A percentile compares a stretch with the other conserved stretches of the same genome.
phyloP scores from a whole-genome alignment of 2,888 invertebrate species.

The Anodontia alba region DNA sequence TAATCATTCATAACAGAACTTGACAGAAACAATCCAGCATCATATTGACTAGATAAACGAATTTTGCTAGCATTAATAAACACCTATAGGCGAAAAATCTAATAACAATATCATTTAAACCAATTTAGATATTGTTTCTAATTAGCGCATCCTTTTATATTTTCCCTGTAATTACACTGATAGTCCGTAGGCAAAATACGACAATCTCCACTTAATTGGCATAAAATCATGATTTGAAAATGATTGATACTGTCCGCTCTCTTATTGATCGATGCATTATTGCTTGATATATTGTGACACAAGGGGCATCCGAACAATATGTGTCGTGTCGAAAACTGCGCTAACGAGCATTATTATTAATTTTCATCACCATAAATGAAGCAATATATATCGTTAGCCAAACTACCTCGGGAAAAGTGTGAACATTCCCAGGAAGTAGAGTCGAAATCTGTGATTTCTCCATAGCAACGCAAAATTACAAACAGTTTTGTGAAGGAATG shows the following conservation, averaged over 20 bases:
- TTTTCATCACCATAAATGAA: conserved; percentile 60
- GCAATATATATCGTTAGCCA: conserved; percentile 8
- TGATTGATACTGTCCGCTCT: conserved; percentile 8
- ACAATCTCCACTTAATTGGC: conserved; percentile 1
- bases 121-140: conserved; percentile 20
- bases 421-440: conserved; percentile 1
- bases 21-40: not conserved
- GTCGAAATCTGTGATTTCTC: conserved; percentile 10
- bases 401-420: conserved; percentile 15
- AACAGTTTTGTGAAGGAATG: not conserved
- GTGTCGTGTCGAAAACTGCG: conserved; percentile 49
- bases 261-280: conserved; percentile 14
- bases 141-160: conserved; percentile 12
- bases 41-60: not conserved
- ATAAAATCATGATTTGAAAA: conserved; percentile 10
- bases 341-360: conserved; percentile 61
- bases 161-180: conserved; percentile 11
- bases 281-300: conserved; percentile 8
- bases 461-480: conserved; percentile 6
- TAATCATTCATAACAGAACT: not conserved
- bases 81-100: conserved; percentile 7
- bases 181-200: conserved; percentile 12
- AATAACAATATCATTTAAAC: conserved; percentile 20
- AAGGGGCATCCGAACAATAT: conserved; percentile 54
- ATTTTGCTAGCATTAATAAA: not conserved